These are phyloP conservation scores for Phymanthus crucifer DNA, from an alignment of 92 coral and sea anemone species.

Conservation along the genomic window DNA sequence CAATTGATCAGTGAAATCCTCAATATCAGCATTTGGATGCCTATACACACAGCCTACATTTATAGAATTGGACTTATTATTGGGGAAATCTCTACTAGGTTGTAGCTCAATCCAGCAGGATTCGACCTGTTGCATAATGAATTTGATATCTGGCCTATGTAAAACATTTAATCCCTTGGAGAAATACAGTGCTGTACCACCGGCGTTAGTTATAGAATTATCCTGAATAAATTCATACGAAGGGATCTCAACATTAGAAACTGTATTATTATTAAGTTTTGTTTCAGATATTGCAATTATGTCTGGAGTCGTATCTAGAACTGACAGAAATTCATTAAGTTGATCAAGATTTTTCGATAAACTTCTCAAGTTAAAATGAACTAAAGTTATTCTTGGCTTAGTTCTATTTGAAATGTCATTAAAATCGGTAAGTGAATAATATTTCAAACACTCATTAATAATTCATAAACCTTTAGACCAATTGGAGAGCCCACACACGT, in stretches of 20 bases:
- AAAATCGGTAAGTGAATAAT: no score
- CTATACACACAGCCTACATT: no score
- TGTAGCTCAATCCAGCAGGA: conserved; percentile 58
- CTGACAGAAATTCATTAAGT: conserved; percentile 15
- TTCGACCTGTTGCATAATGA: conserved; percentile 34
- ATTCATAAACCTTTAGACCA: no score
- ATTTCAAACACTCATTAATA: no score
- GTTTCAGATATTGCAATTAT: conserved; percentile 52
- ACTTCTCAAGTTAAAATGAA: conserved; percentile 59
- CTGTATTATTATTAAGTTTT: conserved; percentile 32
- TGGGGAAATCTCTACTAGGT: no score
- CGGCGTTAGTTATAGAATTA: conserved; percentile 48
- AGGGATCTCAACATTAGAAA: conserved; percentile 33
- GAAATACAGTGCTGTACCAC: conserved; percentile 50
- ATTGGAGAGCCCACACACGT: no score
- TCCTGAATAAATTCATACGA: conserved; percentile 29
- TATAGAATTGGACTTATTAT: no score
- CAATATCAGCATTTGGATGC: neutral
- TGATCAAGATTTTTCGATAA: conserved; percentile 36
- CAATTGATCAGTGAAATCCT: neutral
- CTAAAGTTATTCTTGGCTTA: conserved; percentile 11
- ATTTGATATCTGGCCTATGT: conserved; percentile 39
- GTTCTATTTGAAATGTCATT: no score
- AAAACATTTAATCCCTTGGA: conserved; percentile 21
- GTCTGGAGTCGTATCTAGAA: conserved; percentile 27